phyloP scores from a whole-genome alignment of 2,113 vertebrate species.

The Ophiodon elongatus region DNA sequence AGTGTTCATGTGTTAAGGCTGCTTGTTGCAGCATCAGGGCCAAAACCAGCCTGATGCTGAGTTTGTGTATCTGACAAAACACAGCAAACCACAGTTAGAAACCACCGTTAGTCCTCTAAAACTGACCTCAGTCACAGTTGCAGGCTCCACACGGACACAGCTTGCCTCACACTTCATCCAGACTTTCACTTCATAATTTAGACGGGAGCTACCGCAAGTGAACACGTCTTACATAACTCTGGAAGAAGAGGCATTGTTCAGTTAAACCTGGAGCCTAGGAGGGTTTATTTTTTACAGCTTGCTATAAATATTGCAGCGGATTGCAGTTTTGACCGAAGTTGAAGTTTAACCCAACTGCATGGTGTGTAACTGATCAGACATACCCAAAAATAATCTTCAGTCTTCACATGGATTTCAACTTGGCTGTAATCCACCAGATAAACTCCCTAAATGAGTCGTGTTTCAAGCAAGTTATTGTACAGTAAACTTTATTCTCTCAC shows the following conservation, averaged over 20 bases:
- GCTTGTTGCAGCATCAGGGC: constrained; percentile 39
- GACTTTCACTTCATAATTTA: constrained; percentile 30
- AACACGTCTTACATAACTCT: constrained; percentile 12
- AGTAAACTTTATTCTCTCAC: neutral
- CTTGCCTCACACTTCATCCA: constrained; percentile 23
- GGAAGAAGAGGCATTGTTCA: constrained; percentile 41
- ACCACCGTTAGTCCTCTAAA: constrained; percentile 48
- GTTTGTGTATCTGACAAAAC: constrained; percentile 54
- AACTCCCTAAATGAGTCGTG: neutral
- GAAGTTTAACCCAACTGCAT: neutral
- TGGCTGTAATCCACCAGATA: neutral
- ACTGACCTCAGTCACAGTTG: constrained; percentile 42
- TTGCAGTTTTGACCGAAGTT: constrained; percentile 21
- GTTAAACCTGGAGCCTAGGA: constrained; percentile 13
- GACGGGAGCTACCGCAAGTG: constrained; percentile 33
- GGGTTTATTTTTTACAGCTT: constrained; percentile 17
- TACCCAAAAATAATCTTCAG: neutral
- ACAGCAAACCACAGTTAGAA: constrained; percentile 48
- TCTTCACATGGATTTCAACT: neutral
- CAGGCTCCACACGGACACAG: constrained; percentile 16
- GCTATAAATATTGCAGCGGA: neutral
- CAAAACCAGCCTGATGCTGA: constrained; percentile 59
- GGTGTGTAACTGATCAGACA: constrained; percentile 4
- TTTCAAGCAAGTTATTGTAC: neutral
- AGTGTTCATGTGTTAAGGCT: constrained; percentile 25